Conservation (phyloP, 1,140 invertebrate genomes). For the Hycleus phaleratus region DNA sequence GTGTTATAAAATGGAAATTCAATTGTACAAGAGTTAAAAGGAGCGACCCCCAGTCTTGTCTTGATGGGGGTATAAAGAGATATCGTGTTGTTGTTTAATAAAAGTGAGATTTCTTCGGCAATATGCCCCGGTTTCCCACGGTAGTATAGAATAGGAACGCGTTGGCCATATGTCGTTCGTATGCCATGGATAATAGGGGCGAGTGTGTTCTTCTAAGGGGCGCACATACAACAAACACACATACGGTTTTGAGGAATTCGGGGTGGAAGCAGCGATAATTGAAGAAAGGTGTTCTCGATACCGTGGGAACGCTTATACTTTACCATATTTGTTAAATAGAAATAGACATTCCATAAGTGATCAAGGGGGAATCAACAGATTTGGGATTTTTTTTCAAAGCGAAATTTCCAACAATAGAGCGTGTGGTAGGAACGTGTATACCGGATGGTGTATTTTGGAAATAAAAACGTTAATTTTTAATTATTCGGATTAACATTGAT, state of each 20-base stretch:
- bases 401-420: not conserved
- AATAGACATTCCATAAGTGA: constrained; percentile 17
- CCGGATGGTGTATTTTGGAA: not conserved
- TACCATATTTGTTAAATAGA: constrained; percentile 2
- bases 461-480: no score
- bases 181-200: constrained; percentile 17
- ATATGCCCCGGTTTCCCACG: constrained; percentile 21
- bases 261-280: constrained; percentile 22
- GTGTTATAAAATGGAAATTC: no score
- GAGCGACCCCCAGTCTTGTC: no score
- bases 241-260: not conserved
- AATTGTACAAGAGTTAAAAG: no score
- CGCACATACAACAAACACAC: not conserved
- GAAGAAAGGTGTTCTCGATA: constrained; percentile 21
- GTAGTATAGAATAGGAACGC: constrained; percentile 9
- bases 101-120: constrained; percentile 2
- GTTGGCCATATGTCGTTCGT: constrained; percentile 25
- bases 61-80: no score
- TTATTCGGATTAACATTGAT: no score
- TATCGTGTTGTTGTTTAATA: not conserved
- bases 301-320: constrained; percentile 20
- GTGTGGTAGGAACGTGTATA: constrained; percentile 18
- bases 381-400: no score
- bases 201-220: not conserved
- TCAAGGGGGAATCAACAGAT: not conserved